Evolutionary conservation across 2,113 vertebrate genomes (phyloP).

Genomic region (Meleagris gallopavo): DNA sequence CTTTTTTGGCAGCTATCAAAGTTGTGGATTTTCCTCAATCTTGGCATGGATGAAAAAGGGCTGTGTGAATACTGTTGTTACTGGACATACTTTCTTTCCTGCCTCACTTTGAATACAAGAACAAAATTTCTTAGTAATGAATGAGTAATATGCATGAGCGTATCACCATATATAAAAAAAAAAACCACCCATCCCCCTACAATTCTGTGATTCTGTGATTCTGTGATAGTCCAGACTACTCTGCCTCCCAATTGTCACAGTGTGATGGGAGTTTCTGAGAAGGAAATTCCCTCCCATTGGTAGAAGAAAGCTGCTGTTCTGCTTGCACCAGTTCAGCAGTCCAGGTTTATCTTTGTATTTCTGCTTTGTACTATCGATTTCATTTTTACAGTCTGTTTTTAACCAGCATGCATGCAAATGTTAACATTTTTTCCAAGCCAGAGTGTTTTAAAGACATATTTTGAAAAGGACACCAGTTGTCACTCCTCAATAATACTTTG

Average conservation of each 20-base stretch:
- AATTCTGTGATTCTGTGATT: no score
- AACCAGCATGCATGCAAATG: background rate
- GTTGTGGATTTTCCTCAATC: background rate
- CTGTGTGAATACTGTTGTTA: background rate
- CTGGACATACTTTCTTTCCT: background rate
- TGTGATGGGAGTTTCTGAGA: background rate
- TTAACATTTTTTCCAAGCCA: background rate
- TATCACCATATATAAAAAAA: background rate
- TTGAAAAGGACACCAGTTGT: background rate
- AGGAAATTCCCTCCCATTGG: background rate
- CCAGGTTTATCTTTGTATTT: background rate
- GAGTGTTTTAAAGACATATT: background rate
- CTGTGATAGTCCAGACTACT: background rate
- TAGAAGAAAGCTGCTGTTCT: background rate
- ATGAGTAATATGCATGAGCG: background rate
- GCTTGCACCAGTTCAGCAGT: background rate
- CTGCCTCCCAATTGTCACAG: background rate
- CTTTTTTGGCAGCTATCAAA: background rate
- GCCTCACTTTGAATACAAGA: background rate
- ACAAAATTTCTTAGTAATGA: background rate
- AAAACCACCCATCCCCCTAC: no score
- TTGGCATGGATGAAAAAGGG: constrained; percentile 14
- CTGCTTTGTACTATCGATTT: background rate
- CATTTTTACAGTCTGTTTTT: background rate
- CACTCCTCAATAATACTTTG: background rate